Percentiles rank a stretch among this genome's conserved stretches.
These are phyloP conservation scores for Leptinotarsa peninsularis DNA, from an alignment of 2,888 invertebrate species.

Conservation along the genomic window DNA sequence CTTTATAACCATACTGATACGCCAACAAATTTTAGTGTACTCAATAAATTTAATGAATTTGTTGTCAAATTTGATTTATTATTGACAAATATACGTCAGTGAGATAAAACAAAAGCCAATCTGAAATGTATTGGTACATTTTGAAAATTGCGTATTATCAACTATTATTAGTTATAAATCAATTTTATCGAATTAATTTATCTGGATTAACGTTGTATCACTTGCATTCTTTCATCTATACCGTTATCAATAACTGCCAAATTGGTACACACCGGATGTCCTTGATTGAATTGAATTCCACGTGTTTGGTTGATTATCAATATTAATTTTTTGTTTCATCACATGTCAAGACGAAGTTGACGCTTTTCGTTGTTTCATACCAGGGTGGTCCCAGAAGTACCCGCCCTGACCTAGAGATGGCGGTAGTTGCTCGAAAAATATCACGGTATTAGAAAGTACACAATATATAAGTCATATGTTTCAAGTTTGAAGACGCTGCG, in stretches of 20 bases:
- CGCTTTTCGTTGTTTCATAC: too few species aligned
- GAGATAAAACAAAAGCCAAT: conserved; percentile 15
- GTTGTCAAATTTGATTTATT: conserved; percentile 40
- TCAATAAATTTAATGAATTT: conserved; percentile 25
- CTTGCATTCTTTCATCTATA: conserved; percentile 28
- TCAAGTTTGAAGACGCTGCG: too few species aligned
- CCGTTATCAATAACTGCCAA: conserved; percentile 33
- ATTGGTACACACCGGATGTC: conserved; percentile 2
- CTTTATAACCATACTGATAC: neutral
- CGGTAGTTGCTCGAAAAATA: too few species aligned
- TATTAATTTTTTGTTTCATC: too few species aligned
- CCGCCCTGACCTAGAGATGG: too few species aligned
- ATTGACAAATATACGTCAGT: conserved; percentile 29
- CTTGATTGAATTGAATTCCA: neutral
- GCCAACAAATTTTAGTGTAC: conserved; percentile 19
- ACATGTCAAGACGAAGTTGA: too few species aligned
- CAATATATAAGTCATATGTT: too few species aligned
- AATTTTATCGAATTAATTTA: conserved; percentile 46
- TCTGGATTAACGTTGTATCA: conserved; percentile 43
- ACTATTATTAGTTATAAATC: conserved; percentile 40
- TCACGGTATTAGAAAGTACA: too few species aligned
- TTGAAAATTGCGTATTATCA: conserved; percentile 11
- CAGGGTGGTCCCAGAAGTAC: too few species aligned
- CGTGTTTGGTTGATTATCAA: too few species aligned
- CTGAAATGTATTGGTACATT: conserved; percentile 12